Percentiles rank a stretch among this genome's conserved stretches.
Conservation (phyloP, 2,797 vertebrate species). For the Pristis pectinata region DNA sequence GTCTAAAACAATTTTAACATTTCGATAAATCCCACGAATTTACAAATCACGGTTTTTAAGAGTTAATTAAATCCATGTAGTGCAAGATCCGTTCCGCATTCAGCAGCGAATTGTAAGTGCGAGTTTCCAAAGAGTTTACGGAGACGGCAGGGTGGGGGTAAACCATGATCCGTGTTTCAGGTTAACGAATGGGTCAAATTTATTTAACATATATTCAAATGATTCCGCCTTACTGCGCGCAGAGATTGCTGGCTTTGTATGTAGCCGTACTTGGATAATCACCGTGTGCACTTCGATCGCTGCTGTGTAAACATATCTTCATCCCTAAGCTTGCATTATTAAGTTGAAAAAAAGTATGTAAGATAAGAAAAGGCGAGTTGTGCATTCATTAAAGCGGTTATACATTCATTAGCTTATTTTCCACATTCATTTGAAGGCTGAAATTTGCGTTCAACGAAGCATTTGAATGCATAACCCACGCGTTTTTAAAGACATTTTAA, state of each 20-base stretch:
- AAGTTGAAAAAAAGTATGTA: not conserved
- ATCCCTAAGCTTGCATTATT: not conserved
- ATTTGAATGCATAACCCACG: conserved; percentile 19
- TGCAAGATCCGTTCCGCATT: not conserved
- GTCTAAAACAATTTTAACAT: not conserved
- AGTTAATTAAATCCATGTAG: conserved; percentile 1
- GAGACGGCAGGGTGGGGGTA: not conserved
- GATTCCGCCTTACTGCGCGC: not conserved
- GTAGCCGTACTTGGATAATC: not conserved
- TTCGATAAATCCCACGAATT: not conserved
- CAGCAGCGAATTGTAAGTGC: not conserved
- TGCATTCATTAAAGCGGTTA: not conserved
- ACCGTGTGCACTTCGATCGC: not conserved
- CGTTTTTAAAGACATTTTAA: not conserved
- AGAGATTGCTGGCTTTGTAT: not conserved
- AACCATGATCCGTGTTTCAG: not conserved
- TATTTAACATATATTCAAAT: conserved; percentile 37
- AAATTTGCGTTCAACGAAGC: conserved; percentile 22
- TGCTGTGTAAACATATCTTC: not conserved
- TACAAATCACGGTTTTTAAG: not conserved
- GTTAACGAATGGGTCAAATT: conserved; percentile 29
- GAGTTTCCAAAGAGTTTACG: not conserved
- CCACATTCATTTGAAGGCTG: not conserved
- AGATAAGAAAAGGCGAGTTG: not conserved
- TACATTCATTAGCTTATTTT: not conserved